These are phyloP conservation scores for Acromyrmex charruanus DNA, from an alignment of 1,140 invertebrate genomes.

Conservation along the genomic window DNA sequence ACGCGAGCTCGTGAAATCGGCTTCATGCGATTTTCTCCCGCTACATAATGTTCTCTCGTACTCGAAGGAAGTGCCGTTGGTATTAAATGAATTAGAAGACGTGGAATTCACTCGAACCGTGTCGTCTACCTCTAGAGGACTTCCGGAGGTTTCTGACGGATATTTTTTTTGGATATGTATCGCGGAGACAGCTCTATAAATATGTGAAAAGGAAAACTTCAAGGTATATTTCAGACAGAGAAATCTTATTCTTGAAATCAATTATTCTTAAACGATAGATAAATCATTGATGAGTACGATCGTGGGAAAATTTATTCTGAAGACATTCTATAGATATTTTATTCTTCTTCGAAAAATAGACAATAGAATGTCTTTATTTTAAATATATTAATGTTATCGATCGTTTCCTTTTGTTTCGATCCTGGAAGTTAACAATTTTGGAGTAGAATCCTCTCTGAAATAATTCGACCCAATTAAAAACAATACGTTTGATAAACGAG, in stretches of 20 bases:
- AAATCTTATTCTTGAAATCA: too few species aligned
- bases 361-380: not conserved
- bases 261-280: not conserved
- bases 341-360: too few species aligned
- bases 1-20: conserved; percentile 30
- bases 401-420: not conserved
- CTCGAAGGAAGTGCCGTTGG: not conserved
- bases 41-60: not conserved
- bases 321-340: too few species aligned
- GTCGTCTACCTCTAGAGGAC: not conserved
- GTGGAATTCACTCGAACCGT: not conserved
- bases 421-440: not conserved
- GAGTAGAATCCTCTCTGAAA: not conserved
- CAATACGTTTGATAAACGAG: too few species aligned
- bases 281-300: not conserved
- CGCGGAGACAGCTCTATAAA: not conserved
- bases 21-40: conserved; percentile 20
- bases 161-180: not conserved
- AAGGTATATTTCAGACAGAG: conserved; percentile 15
- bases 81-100: not conserved
- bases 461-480: not conserved
- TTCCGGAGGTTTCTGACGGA: too few species aligned
- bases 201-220: conserved; percentile 9
- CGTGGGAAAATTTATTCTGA: not conserved
- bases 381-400: not conserved